Base-by-base conservation (phyloP, 1,140 invertebrate species). In the Pomacea maculata region DNA sequence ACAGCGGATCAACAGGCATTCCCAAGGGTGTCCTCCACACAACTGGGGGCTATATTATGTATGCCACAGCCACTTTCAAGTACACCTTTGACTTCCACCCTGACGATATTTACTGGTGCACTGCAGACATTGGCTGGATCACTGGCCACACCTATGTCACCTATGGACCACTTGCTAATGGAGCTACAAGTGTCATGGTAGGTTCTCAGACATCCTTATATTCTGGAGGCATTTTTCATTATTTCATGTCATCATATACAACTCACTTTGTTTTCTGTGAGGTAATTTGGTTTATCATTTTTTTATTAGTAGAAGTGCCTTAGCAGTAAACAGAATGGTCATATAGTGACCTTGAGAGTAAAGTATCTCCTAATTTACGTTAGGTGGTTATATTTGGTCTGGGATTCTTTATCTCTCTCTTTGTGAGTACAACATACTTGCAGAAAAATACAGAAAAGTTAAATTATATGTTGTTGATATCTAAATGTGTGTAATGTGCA, bases 81-180 rank as follows among this genome's bases (percentile, higher is more conserved):
- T 97, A 97, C 83, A 96, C 97, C 6, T 99, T 99, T 90, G 97
- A 99, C 90, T 97, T 98, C 90, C 95, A 96, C 85, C 94, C 95
- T 0, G 94, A 94, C 64, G 98, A 99, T 90, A 93, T 99, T 74
- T 99, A 96, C 92, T 99, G 97, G 96, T 99, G 98, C 88, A 99
- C 98, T n/a, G 98, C 98, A n/a, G 98, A 99, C 90, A 95, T 99
- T 79, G 98, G 98, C 75, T 99, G 98, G 98, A 99, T 99, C 87
- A 99, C 97, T 73, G 97, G 97, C 19, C 98, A 99, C 90, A 97
- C 96, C 1, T 99, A 99, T 88, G 96, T 98, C 15, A 95, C 97
- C 15, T 99, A 99, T 90, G 98, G 97, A 45, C 97, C 97, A 9
- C 91, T 99, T 57, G 95, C 96, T 2, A 99, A 99, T 92, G 96